Conservation (phyloP, 2,797 vertebrate genomes). For the Miichthys miiuy region DNA sequence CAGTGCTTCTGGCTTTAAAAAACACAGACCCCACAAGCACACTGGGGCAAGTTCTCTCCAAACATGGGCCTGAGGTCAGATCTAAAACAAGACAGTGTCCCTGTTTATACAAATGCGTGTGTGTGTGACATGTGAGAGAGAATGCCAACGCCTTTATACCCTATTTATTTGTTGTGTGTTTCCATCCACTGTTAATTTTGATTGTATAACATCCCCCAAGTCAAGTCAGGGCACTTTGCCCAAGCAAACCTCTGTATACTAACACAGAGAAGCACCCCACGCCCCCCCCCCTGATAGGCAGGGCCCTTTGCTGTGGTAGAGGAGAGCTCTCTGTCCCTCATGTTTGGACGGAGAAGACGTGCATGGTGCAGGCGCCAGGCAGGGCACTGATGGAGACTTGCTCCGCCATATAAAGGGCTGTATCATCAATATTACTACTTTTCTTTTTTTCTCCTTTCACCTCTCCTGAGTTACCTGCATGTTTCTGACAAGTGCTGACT, state of each 20-base stretch:
- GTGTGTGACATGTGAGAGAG: constrained; percentile 54
- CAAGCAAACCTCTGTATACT: constrained; percentile 74
- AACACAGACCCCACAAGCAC: constrained; percentile 82
- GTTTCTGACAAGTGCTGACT: constrained; percentile 85
- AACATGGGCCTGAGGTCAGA: constrained; percentile 78
- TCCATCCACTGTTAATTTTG: constrained; percentile 72
- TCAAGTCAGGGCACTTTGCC: constrained; percentile 56
- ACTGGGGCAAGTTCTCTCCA: constrained; percentile 84
- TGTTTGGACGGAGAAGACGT: constrained; percentile 94
- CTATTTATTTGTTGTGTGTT: constrained; percentile 61
- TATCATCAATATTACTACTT: constrained; percentile 86
- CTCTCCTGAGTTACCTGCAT: constrained; percentile 84
- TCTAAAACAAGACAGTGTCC: constrained; percentile 57
- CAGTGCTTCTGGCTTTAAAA: constrained; percentile 89
- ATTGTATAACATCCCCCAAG: constrained; percentile 56
- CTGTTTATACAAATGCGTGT: constrained; percentile 44
- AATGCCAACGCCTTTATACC: constrained; percentile 37
- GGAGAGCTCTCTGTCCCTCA: constrained; percentile 86
- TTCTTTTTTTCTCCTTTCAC: constrained; percentile 65
- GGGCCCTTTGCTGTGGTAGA: constrained; percentile 82
- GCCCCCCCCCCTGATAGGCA: constrained; percentile 50
- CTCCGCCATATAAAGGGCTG: constrained; percentile 87
- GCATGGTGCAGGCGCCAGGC: constrained; percentile 91
- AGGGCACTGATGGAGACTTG: constrained; percentile 89
- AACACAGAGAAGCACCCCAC: constrained; percentile 68